phyloP scores from a whole-genome alignment of 2,797 vertebrate species.

The Phataginus tricuspis region DNA sequence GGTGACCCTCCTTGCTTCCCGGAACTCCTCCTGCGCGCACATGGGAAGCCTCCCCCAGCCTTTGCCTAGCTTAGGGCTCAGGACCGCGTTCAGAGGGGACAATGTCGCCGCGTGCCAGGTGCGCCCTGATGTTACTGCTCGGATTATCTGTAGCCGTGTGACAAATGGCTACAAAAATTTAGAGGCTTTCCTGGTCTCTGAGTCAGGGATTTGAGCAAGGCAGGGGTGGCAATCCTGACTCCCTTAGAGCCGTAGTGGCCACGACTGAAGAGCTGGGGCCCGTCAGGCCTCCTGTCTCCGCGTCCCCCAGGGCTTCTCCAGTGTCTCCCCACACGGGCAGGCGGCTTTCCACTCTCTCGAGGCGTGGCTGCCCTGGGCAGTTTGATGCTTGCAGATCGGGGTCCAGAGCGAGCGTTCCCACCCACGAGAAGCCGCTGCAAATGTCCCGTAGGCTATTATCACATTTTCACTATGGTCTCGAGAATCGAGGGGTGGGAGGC shows the following conservation, averaged over 20 bases:
- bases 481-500: neutral
- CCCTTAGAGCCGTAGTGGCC: neutral
- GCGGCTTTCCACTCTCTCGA: neutral
- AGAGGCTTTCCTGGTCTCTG: neutral
- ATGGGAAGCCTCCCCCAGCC: neutral
- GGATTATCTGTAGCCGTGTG: neutral
- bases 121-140: neutral
- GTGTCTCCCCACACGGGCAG: neutral
- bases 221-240: neutral
- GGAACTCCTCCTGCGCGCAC: neutral
- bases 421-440: neutral
- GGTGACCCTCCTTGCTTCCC: too few relatives aligned
- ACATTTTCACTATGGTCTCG: neutral
- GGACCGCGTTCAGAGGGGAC: neutral
- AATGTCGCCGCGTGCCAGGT: neutral
- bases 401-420: neutral
- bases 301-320: neutral
- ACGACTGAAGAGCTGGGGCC: neutral
- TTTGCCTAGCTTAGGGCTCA: neutral
- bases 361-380: neutral
- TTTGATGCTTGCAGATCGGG: neutral
- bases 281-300: neutral
- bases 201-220: neutral
- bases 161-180: neutral
- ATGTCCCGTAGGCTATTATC: neutral